A percentile compares a stretch with the other conserved stretches of the same genome.
These are phyloP conservation scores for Aphrophora alni DNA, from an alignment of 2,888 invertebrate species.

Conservation along the genomic window DNA sequence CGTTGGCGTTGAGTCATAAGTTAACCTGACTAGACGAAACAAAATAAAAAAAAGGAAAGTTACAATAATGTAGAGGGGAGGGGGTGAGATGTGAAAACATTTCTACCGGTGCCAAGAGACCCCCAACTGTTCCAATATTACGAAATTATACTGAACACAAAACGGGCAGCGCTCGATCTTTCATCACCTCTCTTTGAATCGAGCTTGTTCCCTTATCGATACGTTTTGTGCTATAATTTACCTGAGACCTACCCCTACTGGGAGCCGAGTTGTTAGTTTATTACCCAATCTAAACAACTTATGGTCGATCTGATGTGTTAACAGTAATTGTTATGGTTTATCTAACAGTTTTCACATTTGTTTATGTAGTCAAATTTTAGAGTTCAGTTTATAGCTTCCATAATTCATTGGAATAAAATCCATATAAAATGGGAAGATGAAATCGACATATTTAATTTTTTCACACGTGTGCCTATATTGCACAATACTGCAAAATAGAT, in stretches of 20 bases:
- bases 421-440: too few relatives aligned
- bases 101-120: slow-evolving; percentile 2
- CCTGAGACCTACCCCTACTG: slow-evolving; percentile 1
- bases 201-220: not conserved
- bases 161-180: not conserved
- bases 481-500: too few relatives aligned
- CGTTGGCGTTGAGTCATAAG: not conserved
- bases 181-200: slow-evolving; percentile 9
- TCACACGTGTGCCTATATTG: too few relatives aligned
- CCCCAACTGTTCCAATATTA: not conserved
- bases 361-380: too few relatives aligned
- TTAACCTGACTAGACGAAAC: not conserved
- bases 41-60: not conserved
- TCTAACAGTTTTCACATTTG: not conserved
- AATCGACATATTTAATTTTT: too few relatives aligned
- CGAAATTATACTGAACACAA: slow-evolving; percentile 6
- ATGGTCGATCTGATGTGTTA: not conserved
- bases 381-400: not conserved
- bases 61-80: not conserved
- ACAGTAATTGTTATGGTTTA: not conserved
- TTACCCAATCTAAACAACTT: not conserved
- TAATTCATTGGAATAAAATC: too few relatives aligned
- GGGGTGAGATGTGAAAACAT: not conserved
- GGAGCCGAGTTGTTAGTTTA: not conserved
- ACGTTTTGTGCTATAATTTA: not conserved